Base-by-base conservation (phyloP, 1,140 invertebrate species). In the Dreissena rostriformis region DNA sequence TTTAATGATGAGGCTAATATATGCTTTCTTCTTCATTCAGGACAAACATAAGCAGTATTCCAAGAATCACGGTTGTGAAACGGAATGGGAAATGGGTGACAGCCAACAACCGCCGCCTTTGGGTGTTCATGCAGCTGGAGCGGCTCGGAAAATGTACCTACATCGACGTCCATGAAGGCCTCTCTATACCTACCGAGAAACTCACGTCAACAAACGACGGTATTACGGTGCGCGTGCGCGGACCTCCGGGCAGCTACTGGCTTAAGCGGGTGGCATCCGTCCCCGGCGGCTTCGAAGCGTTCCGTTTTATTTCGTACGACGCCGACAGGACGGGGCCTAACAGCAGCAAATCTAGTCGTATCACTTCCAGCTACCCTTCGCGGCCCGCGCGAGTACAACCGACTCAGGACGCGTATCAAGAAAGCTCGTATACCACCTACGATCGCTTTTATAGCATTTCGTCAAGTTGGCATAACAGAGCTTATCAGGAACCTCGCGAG, bases 61-160 rank as follows among this genome's bases (percentile, higher is more conserved):
- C 73, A 57, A 75, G 11, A 6, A 83, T 83, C 15, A 19, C 63
- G 8, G 81, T 83, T 17, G 19, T 53, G 4, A 53, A 76, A 39
- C 66, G 68, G 26, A 63, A 74, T 51, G 51, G 52, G 0, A 70
- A 73, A 52, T 82, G 79, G 79, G 39, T 24, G 26, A 82, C 70
- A 17, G n/a, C 51, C 10, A 71, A 82, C 26, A 82, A 82, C n/a
- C 0, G 79, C 17, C 53, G 68, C 72, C 79, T 82, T 1, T 82
- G 79, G 79, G 68, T 81, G 12, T 81, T 81, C 55, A 71, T 72
- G 22, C 79, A 81, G 28, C 61, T 82, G 10, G 29, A 82, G 19
- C 24, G 14, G 24, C 53, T 71, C 12, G 79, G 79, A 10, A 82
- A 82, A 26, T 82, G 79, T 65, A 22, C 14, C 15, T 11, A 65